These are phyloP conservation scores for Coelopa pilipes DNA, from an alignment of 2,888 invertebrate species.

Conservation along the genomic window DNA sequence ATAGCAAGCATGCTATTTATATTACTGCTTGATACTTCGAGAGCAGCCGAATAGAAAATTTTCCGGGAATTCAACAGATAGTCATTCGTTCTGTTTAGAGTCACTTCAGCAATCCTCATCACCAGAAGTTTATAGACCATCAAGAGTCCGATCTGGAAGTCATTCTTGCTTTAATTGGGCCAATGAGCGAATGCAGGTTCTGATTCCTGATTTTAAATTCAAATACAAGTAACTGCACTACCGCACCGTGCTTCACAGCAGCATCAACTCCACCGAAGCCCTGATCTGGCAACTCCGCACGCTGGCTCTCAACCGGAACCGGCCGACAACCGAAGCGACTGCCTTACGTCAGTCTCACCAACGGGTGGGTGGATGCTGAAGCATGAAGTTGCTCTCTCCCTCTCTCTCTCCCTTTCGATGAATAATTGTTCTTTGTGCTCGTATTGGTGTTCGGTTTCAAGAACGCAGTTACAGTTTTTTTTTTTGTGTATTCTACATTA, in stretches of 20 bases:
- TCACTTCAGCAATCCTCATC: background rate
- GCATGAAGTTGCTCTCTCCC: background rate
- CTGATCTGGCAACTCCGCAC: conserved; percentile 18
- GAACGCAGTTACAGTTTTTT: background rate
- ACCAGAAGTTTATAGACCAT: conserved; percentile 19
- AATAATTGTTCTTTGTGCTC: background rate
- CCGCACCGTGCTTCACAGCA: conserved; percentile 6
- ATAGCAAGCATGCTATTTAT: background rate
- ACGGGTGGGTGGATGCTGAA: conserved; percentile 18
- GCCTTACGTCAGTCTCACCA: conserved; percentile 9
- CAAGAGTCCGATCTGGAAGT: background rate
- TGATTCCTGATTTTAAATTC: background rate
- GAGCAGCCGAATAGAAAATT: conserved; percentile 17
- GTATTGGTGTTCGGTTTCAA: conserved; percentile 10
- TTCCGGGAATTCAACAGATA: background rate
- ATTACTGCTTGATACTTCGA: background rate
- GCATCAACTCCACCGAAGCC: background rate
- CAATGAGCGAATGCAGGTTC: background rate
- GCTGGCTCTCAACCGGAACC: background rate
- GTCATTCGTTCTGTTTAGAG: background rate
- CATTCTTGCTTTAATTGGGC: conserved; percentile 1
- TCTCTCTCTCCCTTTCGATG: background rate
- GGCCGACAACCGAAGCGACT: background rate
- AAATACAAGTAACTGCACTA: conserved; percentile 17
- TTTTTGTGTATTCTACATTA: background rate